phyloP scores from a whole-genome alignment of 1,140 invertebrate species.

The Anoplolepis gracilipes region DNA sequence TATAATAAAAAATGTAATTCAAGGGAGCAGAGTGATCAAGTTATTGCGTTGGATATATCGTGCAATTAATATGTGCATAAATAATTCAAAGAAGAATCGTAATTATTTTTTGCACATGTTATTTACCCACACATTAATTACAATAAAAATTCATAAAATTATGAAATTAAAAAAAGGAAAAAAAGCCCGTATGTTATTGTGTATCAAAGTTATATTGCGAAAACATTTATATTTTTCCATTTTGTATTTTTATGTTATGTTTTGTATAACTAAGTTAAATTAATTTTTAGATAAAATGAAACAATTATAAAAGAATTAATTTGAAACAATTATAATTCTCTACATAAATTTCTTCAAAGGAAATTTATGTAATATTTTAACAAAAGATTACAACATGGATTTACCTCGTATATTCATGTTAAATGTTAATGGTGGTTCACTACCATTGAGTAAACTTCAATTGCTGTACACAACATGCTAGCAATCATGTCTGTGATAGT shows the following conservation, averaged over 20 bases:
- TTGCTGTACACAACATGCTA: background rate
- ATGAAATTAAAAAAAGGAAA: background rate
- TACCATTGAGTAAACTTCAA: slow-evolving; percentile 8
- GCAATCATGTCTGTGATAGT: slow-evolving; percentile 2
- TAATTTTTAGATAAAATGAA: background rate
- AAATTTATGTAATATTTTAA: background rate
- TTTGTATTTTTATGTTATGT: background rate
- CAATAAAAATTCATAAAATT: slow-evolving; percentile 36
- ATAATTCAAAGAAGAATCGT: background rate
- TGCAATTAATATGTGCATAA: background rate
- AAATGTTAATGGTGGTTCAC: background rate
- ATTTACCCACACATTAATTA: background rate
- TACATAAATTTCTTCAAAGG: background rate
- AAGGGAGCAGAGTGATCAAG: background rate
- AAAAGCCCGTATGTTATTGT: background rate
- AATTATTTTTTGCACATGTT: no score
- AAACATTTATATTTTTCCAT: background rate
- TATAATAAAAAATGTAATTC: background rate
- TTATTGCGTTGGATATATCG: background rate
- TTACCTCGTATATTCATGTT: background rate
- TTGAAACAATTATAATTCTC: slow-evolving; percentile 7
- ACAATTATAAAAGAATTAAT: background rate
- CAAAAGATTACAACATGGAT: background rate
- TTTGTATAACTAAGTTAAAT: background rate
- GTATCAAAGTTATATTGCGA: no score